Base-by-base conservation (phyloP, 2,888 invertebrate species). In the Caenorhabditis afra region DNA sequence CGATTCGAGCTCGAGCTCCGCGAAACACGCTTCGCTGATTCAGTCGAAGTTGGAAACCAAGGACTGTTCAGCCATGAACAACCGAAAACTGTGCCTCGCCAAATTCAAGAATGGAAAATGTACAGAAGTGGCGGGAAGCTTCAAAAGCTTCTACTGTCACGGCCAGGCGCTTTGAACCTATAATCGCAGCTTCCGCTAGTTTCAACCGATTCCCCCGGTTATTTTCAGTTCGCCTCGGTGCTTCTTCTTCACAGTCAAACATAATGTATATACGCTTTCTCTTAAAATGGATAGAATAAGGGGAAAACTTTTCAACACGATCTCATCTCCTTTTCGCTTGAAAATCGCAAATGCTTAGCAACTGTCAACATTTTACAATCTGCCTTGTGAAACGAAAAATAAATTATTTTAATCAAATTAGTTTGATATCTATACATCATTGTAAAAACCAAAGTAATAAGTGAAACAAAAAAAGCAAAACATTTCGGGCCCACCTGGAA, bases 81-180 rank as follows among this genome's bases (percentile, higher is more conserved):
- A 67, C 23, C 55, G 68, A 41, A 76, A 76, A 68, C 37, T 76
- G 18, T 76, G 76, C 18, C 55, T 76, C 16, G 76, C 76, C 11
- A 76, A 76, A 52, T 68, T 76, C 52, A 29, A 64, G 49, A 64
- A 76, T 39, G 76, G 76, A 49, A 67, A 57, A 55, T 76, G 76
- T 68, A 76, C 76, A 62, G 67, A 67, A 52, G 68, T 68, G 41
- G 76, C 76, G 0, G 76, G 76, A 55, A 76, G 68, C 50, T 76
- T 76, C 50, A 76, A 76, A 62, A 18, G 47, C 23, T 55, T 58
- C 22, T 76, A 61, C 39, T 23, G 62, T 20, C 58, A 68, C 35
- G 68, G 76, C 14, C 67, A 68, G 37, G 23, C 47, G 16, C 22
- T 73, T 12, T 73, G 50, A 50, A 50, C 44, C 29, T 41, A 2